Evolutionary conservation across 1,140 invertebrate genomes (phyloP), one percentile per base, ranked within the genome.

Genomic region (Caenorhabditis tropicalis): DNA sequence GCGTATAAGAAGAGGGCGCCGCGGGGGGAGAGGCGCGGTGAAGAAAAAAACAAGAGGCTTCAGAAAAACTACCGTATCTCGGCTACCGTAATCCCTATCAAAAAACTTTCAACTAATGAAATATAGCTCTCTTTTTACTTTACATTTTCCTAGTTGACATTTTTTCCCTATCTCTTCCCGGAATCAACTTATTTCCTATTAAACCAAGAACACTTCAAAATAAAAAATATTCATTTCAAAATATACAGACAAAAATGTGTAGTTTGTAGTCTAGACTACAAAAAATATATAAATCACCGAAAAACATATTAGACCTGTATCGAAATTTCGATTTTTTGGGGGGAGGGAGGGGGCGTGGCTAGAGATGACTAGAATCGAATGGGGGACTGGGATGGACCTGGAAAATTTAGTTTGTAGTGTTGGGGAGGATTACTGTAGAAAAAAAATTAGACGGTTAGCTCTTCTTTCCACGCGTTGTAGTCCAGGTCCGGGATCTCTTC

Each of bases 391-490:
- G n/a, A 3, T 43, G 65, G 15, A 24, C 10, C n/a, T 12, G 33
- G 36, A 27, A 43, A 7, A 33, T n/a, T 12, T n/a, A n/a, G n/a
- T n/a, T n/a, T n/a, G n/a, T n/a, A n/a, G n/a, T n/a, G 36, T 27
- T 0, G 31, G 31, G 5, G 31, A 65, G 58, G 58, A 33, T 19
- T 12, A 65, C 24, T 27, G 19, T 27, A 15, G 36, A 24, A 29
- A 74, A 51, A 16, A 51, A n/a, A 19, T 36, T 74, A 84, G 39
- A 84, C 65, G 16, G 46, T 31, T 7, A 85, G 58, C 36, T 83
- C 74, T 27, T 87, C 86, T 49, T 87, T 87, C 86, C 86, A 87
- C 6, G 79, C 82, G 29, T 79, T 86, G 56, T 79, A 85, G 51
- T 87, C 86, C 7, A 86, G 43, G 53, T 83, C 86, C 5, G 85